Percentiles rank a stretch among this genome's conserved stretches.
These are phyloP conservation scores for Corvus moneduloides DNA, from an alignment of 2,113 vertebrate genomes.

Conservation along the genomic window DNA sequence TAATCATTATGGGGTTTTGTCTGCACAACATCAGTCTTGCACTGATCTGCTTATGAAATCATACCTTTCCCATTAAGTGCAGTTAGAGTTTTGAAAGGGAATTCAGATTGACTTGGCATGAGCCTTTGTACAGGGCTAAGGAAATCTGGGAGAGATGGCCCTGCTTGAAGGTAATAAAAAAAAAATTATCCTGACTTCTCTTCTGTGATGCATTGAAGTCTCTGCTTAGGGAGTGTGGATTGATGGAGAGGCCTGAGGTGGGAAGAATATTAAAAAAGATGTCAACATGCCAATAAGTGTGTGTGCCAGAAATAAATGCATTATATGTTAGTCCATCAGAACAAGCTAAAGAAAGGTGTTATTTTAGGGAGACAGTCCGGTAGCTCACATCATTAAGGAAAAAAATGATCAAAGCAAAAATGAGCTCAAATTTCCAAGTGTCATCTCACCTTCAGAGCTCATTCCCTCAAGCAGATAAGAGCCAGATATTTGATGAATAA, in stretches of 20 bases:
- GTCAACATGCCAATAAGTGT: conserved; percentile 19
- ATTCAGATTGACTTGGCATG: conserved; percentile 23
- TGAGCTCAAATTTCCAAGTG: neutral
- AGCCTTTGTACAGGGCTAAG: neutral
- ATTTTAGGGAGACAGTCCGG: neutral
- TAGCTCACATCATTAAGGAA: neutral
- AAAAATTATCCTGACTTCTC: neutral
- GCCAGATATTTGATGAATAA: neutral
- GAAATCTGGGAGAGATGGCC: neutral
- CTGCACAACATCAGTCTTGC: conserved; percentile 50
- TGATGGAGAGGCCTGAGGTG: neutral
- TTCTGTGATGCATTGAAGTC: neutral
- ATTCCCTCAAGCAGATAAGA: neutral
- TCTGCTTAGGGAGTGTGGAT: neutral
- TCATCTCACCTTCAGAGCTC: conserved; percentile 3
- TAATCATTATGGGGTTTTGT: conserved; percentile 51
- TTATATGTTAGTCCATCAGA: neutral
- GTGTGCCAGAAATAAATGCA: neutral
- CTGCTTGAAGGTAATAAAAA: neutral
- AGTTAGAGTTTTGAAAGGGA: conserved; percentile 34
- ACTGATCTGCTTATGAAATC: conserved; percentile 53
- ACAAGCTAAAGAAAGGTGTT: neutral
- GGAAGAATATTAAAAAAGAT: conserved; percentile 37
- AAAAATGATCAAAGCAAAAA: conserved; percentile 3
- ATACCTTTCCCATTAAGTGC: conserved; percentile 57